Percentiles rank a stretch among this genome's conserved stretches.
These are phyloP conservation scores for Mellilla xanthometata DNA, from an alignment of 2,888 invertebrate genomes.

Conservation along the genomic window DNA sequence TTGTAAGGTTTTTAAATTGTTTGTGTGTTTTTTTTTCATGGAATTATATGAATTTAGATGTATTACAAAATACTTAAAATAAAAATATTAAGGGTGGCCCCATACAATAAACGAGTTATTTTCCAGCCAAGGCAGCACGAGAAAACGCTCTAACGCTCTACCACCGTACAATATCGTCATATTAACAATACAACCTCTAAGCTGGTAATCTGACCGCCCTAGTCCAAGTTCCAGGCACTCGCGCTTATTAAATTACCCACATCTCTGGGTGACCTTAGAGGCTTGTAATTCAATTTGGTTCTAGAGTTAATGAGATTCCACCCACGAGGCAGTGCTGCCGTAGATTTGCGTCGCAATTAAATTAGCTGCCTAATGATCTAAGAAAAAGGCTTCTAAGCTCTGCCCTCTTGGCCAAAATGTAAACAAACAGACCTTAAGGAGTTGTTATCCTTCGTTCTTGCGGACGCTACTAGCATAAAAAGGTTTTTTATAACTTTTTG, in stretches of 20 bases:
- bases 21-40: no score
- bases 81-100: no score
- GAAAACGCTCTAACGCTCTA: no score
- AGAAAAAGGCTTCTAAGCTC: constrained; percentile 42
- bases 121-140: no score
- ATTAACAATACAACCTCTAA: no score
- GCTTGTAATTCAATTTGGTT: constrained; percentile 60
- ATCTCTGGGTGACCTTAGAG: constrained; percentile 38
- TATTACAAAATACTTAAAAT: no score
- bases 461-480: constrained; percentile 10
- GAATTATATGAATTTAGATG: no score
- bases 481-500: constrained; percentile 4
- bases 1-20: no score
- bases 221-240: constrained; percentile 9
- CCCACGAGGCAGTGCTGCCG: constrained; percentile 40
- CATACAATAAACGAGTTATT: no score
- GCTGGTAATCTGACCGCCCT: no score
- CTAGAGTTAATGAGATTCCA: constrained; percentile 61
- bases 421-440: constrained; percentile 22
- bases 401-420: constrained; percentile 19
- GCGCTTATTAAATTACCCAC: constrained; percentile 25
- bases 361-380: constrained; percentile 63
- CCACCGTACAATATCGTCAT: no score
- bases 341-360: constrained; percentile 53
- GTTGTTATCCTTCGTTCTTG: constrained; percentile 18